Base-by-base conservation (phyloP, 1,140 invertebrate species). In the Drosophila carrolli region DNA sequence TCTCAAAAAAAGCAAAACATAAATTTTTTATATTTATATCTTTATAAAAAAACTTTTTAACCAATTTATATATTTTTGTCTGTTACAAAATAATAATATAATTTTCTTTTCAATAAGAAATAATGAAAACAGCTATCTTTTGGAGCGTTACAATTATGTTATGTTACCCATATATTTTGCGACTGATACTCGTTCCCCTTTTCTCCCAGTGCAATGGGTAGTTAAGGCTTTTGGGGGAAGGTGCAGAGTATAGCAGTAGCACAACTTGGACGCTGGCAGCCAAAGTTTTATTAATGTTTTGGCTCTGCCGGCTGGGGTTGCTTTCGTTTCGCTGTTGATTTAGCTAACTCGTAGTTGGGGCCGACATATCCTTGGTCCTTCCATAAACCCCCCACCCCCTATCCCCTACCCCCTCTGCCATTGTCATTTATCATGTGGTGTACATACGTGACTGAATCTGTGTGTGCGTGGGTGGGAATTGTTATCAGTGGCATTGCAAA, bases 201-300 rank as follows among this genome's bases (percentile, higher is more conserved):
- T 27, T 27, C 3, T 11, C 19, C 3, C 47, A 71, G 67, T 65
- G 74, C 43, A 32, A 16, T 11, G 27, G 40, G 19, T 14, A 44
- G 57, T 38, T 46, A n/a, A 27, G 46, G 23, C 23, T 27, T 48
- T 48, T n/a, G 23, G 19, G 19, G 46, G 23, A 29, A 58, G 60
- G 53, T 53, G 46, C 38, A 23, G 2, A 23, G 2, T 16, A 16
- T 2, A 14, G 29, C 48, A 51, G 48, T 51, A 16, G 29, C 29
- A 51, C n/a, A 48, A 57, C 73, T 65, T 67, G 74, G 76, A 83
- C 65, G 73, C 66, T 74, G 60, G 81, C 81, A 88, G 83, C 79
- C 83, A 86, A 86, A 86, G 83, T 88, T 86, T 88, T 86, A 86
- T 86, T 86, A 86, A 86, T 86, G 83, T 77, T 51, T 70, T 70